These are phyloP conservation scores for Parnassius orleans DNA, from an alignment of 2,888 invertebrate species.

Conservation along the genomic window DNA sequence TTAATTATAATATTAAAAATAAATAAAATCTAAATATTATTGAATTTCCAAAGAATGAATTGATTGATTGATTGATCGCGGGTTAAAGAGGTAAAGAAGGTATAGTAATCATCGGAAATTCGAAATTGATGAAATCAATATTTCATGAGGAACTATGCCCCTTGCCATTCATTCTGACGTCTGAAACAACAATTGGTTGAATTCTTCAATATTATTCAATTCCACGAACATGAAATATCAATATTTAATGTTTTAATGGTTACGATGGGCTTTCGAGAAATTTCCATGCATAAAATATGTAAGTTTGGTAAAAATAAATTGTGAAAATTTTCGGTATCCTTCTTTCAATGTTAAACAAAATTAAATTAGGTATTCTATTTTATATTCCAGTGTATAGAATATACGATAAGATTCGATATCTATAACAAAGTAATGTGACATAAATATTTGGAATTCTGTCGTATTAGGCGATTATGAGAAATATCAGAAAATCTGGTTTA, in stretches of 20 bases:
- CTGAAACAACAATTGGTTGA: conserved; percentile 40
- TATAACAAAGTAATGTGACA: too few relatives aligned
- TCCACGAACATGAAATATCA: conserved; percentile 29
- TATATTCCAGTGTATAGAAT: too few relatives aligned
- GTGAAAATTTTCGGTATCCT: not conserved
- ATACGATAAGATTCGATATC: too few relatives aligned
- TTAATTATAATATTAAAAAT: too few relatives aligned
- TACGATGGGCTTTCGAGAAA: conserved; percentile 32
- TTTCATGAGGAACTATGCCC: conserved; percentile 37
- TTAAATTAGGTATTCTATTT: not conserved
- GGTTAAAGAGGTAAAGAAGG: conserved; percentile 28
- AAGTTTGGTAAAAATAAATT: not conserved
- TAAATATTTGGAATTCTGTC: too few relatives aligned
- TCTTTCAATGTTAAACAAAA: not conserved
- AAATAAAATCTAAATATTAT: too few relatives aligned
- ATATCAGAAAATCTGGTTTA: too few relatives aligned
- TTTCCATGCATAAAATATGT: conserved; percentile 26
- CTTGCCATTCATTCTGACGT: conserved; percentile 42
- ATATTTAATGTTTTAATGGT: conserved; percentile 36
- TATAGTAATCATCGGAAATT: conserved; percentile 21
- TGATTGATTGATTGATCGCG: too few relatives aligned
- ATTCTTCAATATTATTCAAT: conserved; percentile 25
- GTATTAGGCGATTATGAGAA: too few relatives aligned
- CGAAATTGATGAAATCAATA: conserved; percentile 35
- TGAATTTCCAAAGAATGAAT: too few relatives aligned